These are phyloP conservation scores for Callyntrura guangdongensis DNA, from an alignment of 2,888 invertebrate genomes.

Conservation along the genomic window DNA sequence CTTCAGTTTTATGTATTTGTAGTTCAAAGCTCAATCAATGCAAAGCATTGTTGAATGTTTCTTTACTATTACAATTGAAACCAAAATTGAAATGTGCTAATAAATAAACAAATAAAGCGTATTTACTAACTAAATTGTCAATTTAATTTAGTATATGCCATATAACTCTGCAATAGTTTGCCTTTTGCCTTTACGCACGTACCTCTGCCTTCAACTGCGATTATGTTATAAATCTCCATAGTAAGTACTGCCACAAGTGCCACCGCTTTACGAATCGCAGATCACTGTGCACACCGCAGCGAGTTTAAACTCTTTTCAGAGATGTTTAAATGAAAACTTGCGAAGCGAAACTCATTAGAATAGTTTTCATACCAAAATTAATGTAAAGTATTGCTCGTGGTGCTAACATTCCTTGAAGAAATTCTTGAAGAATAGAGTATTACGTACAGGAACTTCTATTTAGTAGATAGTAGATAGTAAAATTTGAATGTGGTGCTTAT, in stretches of 20 bases:
- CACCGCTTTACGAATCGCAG: background rate
- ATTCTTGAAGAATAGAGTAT: constrained; percentile 30
- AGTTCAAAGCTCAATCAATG: too few relatives aligned
- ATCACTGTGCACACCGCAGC: background rate
- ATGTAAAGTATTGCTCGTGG: constrained; percentile 69
- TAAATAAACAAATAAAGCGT: too few relatives aligned
- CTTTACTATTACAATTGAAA: constrained; percentile 3
- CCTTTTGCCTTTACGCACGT: constrained; percentile 73
- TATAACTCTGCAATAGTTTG: constrained; percentile 10
- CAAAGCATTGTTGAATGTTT: constrained; percentile 22
- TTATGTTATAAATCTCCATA: background rate
- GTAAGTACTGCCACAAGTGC: background rate
- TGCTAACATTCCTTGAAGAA: constrained; percentile 63
- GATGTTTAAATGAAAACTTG: constrained; percentile 71
- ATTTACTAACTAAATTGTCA: too few relatives aligned
- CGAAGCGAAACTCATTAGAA: constrained; percentile 79
- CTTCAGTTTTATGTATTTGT: too few relatives aligned
- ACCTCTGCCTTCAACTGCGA: background rate
- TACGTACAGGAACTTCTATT: background rate
- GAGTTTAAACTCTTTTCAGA: constrained; percentile 45
- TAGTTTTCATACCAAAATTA: constrained; percentile 79
- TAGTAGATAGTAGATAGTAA: constrained; percentile 44
- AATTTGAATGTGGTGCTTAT: constrained; percentile 50
- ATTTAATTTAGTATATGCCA: too few relatives aligned
- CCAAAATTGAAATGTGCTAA: too few relatives aligned